These are phyloP conservation scores for Plutomurus gul DNA, from an alignment of 1,140 invertebrate species.

Conservation along the genomic window DNA sequence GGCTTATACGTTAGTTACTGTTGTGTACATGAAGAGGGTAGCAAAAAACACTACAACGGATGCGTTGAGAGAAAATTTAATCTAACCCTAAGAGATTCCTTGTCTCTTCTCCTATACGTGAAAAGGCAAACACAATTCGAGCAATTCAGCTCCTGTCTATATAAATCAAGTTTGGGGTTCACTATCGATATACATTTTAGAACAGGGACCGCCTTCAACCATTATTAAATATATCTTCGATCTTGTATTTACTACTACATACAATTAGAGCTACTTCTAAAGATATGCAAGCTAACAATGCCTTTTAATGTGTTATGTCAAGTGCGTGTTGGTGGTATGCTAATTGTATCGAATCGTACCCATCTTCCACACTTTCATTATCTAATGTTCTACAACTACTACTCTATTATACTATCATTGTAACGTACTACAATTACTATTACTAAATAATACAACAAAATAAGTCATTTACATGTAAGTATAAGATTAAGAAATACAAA, in stretches of 20 bases:
- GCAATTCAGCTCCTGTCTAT: neutral
- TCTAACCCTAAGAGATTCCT: no score
- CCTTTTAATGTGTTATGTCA: slow-evolving; percentile 21
- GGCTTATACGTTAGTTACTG: slow-evolving; percentile 1
- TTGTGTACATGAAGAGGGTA: neutral
- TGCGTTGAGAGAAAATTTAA: neutral
- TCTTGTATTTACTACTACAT: slow-evolving; percentile 5
- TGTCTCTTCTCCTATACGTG: no score
- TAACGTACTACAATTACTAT: no score
- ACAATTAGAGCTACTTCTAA: neutral
- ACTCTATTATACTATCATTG: neutral
- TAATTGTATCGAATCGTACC: neutral
- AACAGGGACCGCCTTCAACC: slow-evolving; percentile 22
- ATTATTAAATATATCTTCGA: no score
- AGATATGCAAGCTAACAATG: neutral
- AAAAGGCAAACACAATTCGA: neutral
- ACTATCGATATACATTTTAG: slow-evolving; percentile 5
- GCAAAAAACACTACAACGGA: neutral
- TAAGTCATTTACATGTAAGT: no score
- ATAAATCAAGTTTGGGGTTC: neutral
- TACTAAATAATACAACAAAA: no score
- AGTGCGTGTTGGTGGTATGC: neutral
- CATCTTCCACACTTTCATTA: neutral
- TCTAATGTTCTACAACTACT: neutral
- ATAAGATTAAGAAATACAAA: no score